A percentile compares a stretch with the other conserved stretches of the same genome.
Conservation (phyloP, 2,888 invertebrate genomes). For the Cantharis flavilabris region DNA sequence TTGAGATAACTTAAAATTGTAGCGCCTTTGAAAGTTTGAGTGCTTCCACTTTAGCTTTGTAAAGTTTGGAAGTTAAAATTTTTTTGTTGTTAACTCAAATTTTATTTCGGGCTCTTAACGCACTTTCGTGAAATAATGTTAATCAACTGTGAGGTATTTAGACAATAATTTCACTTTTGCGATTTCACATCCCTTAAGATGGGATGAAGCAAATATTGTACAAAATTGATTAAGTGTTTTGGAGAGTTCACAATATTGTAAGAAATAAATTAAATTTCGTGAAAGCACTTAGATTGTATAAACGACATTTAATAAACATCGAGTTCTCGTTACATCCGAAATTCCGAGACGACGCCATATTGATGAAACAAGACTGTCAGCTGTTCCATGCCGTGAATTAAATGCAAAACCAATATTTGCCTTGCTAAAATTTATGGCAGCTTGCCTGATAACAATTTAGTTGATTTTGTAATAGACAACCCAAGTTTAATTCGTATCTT, state of each 20-base stretch:
- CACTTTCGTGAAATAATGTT: background rate
- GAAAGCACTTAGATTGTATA: constrained; percentile 12
- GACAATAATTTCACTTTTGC: background rate
- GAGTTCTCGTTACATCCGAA: constrained; percentile 11
- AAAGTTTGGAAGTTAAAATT: background rate
- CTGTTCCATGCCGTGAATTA: constrained; percentile 16
- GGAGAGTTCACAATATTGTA: background rate
- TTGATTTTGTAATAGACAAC: constrained; percentile 10
- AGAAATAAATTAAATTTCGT: constrained; percentile 9
- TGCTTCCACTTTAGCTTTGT: background rate
- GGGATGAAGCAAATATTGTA: background rate
- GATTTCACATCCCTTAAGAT: too few species aligned
- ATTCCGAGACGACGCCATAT: constrained; percentile 13
- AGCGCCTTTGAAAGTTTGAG: constrained; percentile 1
- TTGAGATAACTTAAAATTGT: background rate
- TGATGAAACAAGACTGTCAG: constrained; percentile 18
- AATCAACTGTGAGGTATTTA: background rate
- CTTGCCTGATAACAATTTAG: constrained; percentile 13
- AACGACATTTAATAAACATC: constrained; percentile 19
- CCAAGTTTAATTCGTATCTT: constrained; percentile 10
- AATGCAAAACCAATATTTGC: constrained; percentile 20
- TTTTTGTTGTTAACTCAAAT: background rate
- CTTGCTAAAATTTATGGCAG: constrained; percentile 19
- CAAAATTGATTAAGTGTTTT: background rate
- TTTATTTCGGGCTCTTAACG: background rate